A percentile compares a stretch with the other conserved stretches of the same genome.
Conservation (phyloP, 2,888 invertebrate species). For the Fissipunctia ypsillon region DNA sequence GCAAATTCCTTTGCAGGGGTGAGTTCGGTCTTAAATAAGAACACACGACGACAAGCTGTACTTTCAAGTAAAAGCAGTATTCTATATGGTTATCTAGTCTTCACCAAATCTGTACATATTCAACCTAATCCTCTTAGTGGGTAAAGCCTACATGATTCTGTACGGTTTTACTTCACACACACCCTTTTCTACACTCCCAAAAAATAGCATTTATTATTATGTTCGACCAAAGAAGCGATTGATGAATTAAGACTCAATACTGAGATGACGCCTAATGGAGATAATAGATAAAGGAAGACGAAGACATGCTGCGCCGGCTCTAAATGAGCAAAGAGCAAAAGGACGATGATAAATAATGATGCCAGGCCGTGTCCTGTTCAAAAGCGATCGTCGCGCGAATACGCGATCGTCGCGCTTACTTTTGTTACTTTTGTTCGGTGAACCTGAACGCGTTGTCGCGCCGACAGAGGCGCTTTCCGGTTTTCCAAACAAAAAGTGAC, state of each 20-base stretch:
- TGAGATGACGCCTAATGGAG: background rate
- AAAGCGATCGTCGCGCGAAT: no score
- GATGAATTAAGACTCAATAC: background rate
- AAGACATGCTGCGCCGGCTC: background rate
- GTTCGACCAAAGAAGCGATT: background rate
- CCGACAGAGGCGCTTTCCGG: no score
- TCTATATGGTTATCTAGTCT: constrained; percentile 44
- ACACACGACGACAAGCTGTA: background rate
- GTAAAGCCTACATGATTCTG: background rate
- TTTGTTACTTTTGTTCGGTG: no score
- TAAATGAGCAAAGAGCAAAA: no score
- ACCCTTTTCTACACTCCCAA: background rate
- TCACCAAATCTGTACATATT: constrained; percentile 16
- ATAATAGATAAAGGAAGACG: background rate
- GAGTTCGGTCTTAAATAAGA: background rate
- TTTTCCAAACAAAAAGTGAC: no score
- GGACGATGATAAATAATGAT: background rate
- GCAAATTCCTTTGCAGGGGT: background rate
- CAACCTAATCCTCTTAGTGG: constrained; percentile 3
- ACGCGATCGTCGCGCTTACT: no score
- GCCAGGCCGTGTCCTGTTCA: no score
- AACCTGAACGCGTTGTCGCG: no score
- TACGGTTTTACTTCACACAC: background rate
- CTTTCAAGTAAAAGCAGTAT: constrained; percentile 13
- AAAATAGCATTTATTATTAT: constrained; percentile 1